phyloP scores from a whole-genome alignment of 2,113 vertebrate genomes.

The Cyprinodon brontotheroides region DNA sequence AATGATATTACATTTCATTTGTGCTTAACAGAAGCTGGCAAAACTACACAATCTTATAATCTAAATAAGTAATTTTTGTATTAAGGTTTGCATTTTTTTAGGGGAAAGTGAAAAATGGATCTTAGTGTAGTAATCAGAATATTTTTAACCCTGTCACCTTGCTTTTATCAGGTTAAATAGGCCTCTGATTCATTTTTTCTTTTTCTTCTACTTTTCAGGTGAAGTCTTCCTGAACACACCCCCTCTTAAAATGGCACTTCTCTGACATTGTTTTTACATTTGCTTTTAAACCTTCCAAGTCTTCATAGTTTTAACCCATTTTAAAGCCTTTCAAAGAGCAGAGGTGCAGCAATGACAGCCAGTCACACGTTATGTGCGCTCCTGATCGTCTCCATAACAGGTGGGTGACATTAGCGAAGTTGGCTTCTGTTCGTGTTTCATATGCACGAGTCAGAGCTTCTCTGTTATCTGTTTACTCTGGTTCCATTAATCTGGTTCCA shows the following conservation, averaged over 20 bases:
- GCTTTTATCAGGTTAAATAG: neutral
- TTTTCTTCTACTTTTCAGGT: conserved; percentile 41
- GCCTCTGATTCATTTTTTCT: neutral
- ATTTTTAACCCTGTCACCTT: neutral
- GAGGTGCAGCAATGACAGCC: conserved; percentile 58
- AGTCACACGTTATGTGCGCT: conserved; percentile 44
- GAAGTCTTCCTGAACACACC: conserved; percentile 55
- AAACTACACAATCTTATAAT: neutral
- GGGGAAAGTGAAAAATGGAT: neutral
- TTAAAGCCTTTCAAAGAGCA: conserved; percentile 18
- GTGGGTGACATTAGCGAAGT: conserved; percentile 45
- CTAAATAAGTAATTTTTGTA: too few species aligned
- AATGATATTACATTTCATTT: too few species aligned
- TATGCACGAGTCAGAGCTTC: conserved; percentile 8
- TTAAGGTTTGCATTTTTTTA: neutral
- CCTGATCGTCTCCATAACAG: conserved; percentile 58
- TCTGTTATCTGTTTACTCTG: neutral
- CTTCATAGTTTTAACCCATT: conserved; percentile 8
- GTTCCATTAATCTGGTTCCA: neutral
- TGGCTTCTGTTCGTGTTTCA: neutral
- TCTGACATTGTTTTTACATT: conserved; percentile 42
- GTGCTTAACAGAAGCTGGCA: neutral
- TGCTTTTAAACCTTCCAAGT: conserved; percentile 8
- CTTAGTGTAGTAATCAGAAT: neutral
- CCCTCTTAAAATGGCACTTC: conserved; percentile 48